Evolutionary conservation across 2,888 invertebrate species (phyloP).

Genomic region (Lasius fuliginosus): DNA sequence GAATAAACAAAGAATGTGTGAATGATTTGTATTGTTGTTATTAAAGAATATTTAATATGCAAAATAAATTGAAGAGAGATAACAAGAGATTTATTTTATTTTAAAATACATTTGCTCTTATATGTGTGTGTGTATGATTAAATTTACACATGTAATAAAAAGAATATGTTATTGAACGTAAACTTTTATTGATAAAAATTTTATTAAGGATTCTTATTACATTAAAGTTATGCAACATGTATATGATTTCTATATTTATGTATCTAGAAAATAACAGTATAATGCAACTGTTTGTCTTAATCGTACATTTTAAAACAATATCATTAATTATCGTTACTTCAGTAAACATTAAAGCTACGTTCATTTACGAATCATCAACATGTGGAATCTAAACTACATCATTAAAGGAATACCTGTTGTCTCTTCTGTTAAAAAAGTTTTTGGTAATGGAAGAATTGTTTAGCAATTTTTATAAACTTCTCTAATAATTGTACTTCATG

Average conservation of each 20-base stretch:
- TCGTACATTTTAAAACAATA: constrained; percentile 23
- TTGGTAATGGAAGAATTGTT: constrained; percentile 66
- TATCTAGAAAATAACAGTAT: constrained; percentile 9
- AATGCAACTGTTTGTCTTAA: neutral
- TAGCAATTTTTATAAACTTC: constrained; percentile 13
- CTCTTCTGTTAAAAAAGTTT: constrained; percentile 20
- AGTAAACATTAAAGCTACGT: neutral
- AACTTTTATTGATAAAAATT: constrained; percentile 6
- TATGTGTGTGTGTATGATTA: neutral
- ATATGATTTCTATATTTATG: neutral
- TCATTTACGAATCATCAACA: constrained; percentile 19
- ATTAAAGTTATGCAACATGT: constrained; percentile 9
- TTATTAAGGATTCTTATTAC: constrained; percentile 20
- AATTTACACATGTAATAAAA: constrained; percentile 10
- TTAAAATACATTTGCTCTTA: constrained; percentile 23
- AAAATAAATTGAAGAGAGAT: neutral
- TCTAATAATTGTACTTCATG: constrained; percentile 63
- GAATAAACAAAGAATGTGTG: neutral
- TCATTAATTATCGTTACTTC: neutral
- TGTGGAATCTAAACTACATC: constrained; percentile 43
- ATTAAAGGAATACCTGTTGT: constrained; percentile 19
- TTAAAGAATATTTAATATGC: constrained; percentile 2
- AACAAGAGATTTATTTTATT: neutral
- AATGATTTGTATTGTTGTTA: neutral
- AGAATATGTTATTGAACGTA: neutral